Evolutionary conservation across 2,888 invertebrate genomes (phyloP).

Genomic region (Luffia ferchaultella): DNA sequence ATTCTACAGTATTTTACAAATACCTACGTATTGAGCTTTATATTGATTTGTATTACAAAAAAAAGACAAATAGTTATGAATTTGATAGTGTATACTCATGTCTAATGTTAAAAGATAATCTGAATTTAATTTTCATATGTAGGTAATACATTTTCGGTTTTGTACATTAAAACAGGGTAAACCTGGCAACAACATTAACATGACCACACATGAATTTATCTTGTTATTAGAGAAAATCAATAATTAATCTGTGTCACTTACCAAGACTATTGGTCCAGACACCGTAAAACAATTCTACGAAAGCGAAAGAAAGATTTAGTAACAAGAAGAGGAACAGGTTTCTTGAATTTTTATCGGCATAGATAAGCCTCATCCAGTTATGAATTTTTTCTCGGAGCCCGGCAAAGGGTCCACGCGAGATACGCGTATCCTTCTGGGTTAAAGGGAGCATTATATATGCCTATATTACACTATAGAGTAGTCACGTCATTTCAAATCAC

Average conservation of each 20-base stretch:
- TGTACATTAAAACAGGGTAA: neutral
- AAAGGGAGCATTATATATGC: constrained; percentile 73
- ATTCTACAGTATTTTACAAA: too few species aligned
- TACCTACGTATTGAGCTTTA: too few species aligned
- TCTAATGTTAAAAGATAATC: neutral
- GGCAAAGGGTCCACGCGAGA: constrained; percentile 63
- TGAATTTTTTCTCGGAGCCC: constrained; percentile 77
- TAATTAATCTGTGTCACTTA: constrained; percentile 43
- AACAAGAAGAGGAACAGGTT: constrained; percentile 93
- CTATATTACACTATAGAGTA: neutral
- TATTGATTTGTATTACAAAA: too few species aligned
- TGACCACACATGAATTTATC: neutral
- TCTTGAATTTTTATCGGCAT: constrained; percentile 91
- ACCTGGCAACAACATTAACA: constrained; percentile 6
- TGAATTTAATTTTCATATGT: too few species aligned
- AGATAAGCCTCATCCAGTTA: constrained; percentile 85
- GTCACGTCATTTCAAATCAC: constrained; percentile 47
- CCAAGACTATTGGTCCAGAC: constrained; percentile 89
- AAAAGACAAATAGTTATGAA: too few species aligned
- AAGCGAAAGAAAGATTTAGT: constrained; percentile 94
- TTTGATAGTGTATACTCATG: too few species aligned
- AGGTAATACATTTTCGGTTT: neutral
- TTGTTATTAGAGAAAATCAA: neutral
- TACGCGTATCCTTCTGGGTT: constrained; percentile 74
- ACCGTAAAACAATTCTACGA: constrained; percentile 94